Evolutionary conservation across 2,888 invertebrate species (phyloP), one percentile per base, ranked within the genome.

Genomic region (Tolmerus cingulatus): DNA sequence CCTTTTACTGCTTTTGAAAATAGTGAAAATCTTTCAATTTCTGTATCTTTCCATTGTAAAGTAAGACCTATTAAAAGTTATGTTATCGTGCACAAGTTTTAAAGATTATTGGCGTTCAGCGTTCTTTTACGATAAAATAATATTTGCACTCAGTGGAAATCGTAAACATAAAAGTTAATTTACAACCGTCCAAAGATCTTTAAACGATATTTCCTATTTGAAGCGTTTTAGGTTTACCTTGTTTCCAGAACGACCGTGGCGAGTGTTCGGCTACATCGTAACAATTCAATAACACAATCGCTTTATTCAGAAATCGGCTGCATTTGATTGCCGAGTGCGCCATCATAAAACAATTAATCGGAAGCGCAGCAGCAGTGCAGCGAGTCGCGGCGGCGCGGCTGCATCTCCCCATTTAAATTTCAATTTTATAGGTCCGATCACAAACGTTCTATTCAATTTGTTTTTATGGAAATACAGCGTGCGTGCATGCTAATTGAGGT

Each of bases 401-500:
- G 66, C 23, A 23, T 9, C 27, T 66, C 19, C 30, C 86, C 66
- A 87, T 87, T 87, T 84, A 88, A 87, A 88, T 88, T 88, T 88
- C 87, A 88, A 88, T 88, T 88, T 88, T 87, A 88, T 87, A 88
- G 88, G 66, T 87, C 87, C 87, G 88, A 88, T 88, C 87, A 84
- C 86, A 55, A 88, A 88, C 85, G 87, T 87, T 88, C 88, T 86
- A 88, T 88, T 88, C 88, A 88, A 88, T 88, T 88, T 88, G 88
- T 88, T 87, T 88, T 88, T 88, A 88, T 88, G 88, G 88, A 86
- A 87, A 87, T 88, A 82, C 81, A 86, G 86, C 88, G 88, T 88
- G 88, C 87, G 88, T 86, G 88, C 87, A 88, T 88, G 87, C 88
- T 88, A 88, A 88, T 88, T 88, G 88, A 88, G 86, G 88, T 78